Evolutionary conservation across 1,140 invertebrate species (phyloP), one percentile per base, ranked within the genome.

Genomic region (Drosophila lacertosa): DNA sequence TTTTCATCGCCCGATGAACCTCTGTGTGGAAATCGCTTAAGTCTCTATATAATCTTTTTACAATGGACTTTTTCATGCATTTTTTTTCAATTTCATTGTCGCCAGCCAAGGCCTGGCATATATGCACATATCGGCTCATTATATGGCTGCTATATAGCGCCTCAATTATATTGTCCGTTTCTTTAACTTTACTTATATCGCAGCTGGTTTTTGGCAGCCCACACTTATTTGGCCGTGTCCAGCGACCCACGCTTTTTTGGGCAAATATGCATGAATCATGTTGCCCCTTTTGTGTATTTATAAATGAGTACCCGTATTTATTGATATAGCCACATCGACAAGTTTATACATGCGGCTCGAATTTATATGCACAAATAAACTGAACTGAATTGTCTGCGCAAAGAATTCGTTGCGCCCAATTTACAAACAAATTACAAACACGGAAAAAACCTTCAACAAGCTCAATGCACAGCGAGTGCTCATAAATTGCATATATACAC

Each of bases 21-120:
- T 11, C 16, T 51, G 20, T 55, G 32, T 45, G 40, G 55, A 58
- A 58, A 33, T 33, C 22, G 10, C 22, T 55, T 24, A n/a, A 37
- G 16, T 24, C 37, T 62, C 33, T 39, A 13, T 62, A 11, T 40
- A 54, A 54, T 60, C 16, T 11, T 20, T 40, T 63, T 50, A 64
- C 66, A 69, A 69, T 69, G 66, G 59, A 64, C 40, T 63, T 32
- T 39, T n/a, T n/a, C n/a, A n/a, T n/a, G n/a, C n/a, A n/a, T n/a
- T 45, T 55, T 44, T 33, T 48, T 40, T 32, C 48, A 24, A 48
- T 64, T 64, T 55, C 59, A 69, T 64, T 64, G 66, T 48, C 59
- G 26, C 24, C 16, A 44, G 22, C 48, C 37, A 69, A 69, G 59
- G 50, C 59, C 45, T n/a, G n/a, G 40, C 15, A n/a, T 10, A 9